Evolutionary conservation across 2,113 vertebrate species (phyloP).

Genomic region (Gnathonemus longibarbis): DNA sequence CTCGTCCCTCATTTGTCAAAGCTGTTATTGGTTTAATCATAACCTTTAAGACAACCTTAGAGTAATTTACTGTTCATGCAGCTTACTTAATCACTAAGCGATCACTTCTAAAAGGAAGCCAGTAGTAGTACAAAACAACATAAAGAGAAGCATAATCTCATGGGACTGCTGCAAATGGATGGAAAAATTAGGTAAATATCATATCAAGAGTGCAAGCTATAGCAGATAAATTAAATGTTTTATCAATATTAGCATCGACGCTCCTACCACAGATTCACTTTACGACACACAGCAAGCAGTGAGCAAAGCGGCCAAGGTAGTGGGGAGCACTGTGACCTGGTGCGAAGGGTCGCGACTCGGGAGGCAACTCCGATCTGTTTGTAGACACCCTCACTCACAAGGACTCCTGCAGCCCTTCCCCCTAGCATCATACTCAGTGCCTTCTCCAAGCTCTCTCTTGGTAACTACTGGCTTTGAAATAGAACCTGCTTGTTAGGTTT

Average conservation of each 20-base stretch:
- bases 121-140: neutral
- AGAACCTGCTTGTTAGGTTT: constrained; percentile 26
- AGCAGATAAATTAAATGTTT: neutral
- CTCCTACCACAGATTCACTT: neutral
- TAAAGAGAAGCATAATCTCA: neutral
- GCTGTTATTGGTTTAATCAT: neutral
- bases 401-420: constrained; percentile 5
- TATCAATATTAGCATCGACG: neutral
- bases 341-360: constrained; percentile 11
- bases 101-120: neutral
- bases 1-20: neutral
- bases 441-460: constrained; percentile 17
- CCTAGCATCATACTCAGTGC: constrained; percentile 17
- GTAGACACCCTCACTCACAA: constrained; percentile 17
- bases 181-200: neutral
- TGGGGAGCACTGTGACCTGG: neutral
- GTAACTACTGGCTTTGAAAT: constrained; percentile 23
- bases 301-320: neutral
- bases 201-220: neutral
- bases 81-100: neutral
- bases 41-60: neutral
- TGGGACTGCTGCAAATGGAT: neutral
- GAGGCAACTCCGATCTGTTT: constrained; percentile 6
- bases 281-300: neutral
- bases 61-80: neutral